These are phyloP conservation scores for Aromia moschata DNA, from an alignment of 2,888 invertebrate species.

Conservation along the genomic window DNA sequence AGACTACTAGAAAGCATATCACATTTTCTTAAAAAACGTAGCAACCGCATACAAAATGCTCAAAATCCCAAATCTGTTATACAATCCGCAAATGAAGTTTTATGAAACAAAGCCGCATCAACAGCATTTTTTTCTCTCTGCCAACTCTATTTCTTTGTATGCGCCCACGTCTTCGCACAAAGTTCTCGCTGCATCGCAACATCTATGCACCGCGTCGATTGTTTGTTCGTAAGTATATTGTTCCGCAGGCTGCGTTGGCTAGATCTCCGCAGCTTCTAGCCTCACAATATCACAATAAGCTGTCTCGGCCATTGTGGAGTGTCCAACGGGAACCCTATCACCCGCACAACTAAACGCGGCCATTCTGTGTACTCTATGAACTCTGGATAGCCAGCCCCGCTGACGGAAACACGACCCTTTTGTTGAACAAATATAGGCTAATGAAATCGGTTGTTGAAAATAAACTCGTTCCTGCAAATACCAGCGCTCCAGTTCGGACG, in stretches of 20 bases:
- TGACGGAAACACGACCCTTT: constrained; percentile 47
- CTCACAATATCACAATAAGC: constrained; percentile 39
- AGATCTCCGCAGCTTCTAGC: constrained; percentile 25
- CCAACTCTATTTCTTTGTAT: no score
- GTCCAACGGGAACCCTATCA: constrained; percentile 34
- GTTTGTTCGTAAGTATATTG: constrained; percentile 34
- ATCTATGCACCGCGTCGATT: constrained; percentile 26
- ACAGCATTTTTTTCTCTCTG: no score
- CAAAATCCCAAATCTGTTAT: no score
- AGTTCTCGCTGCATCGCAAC: constrained; percentile 30
- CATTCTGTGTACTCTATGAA: constrained; percentile 43
- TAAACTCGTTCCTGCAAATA: constrained; percentile 34
- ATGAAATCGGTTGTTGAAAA: constrained; percentile 42
- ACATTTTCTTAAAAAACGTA: no score
- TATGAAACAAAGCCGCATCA: no score
- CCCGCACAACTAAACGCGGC: constrained; percentile 33
- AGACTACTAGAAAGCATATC: no score
- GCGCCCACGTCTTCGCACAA: constrained; percentile 22
- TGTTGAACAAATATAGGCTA: constrained; percentile 47
- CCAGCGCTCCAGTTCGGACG: constrained; percentile 18
- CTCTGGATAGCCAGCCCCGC: constrained; percentile 42
- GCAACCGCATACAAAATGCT: no score
- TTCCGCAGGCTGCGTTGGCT: constrained; percentile 11
- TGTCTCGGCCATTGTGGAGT: constrained; percentile 44
- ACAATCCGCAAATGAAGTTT: no score